Base-by-base conservation (phyloP, 2,113 vertebrate species). In the Butastur rufipennis region DNA sequence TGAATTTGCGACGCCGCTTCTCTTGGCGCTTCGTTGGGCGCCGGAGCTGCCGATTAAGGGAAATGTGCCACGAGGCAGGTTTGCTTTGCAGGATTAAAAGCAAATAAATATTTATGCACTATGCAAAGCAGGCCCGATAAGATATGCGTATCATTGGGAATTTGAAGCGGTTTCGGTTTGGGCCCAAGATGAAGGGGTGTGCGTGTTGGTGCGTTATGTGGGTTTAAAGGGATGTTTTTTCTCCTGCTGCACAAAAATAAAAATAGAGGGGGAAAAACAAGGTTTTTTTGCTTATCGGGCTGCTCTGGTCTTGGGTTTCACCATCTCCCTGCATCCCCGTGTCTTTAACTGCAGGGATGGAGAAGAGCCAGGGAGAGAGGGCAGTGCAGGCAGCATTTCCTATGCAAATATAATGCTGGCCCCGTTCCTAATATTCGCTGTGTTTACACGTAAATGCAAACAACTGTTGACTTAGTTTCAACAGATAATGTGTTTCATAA, bases 21-120 rank as follows among this genome's bases (percentile, higher is more conserved):
- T 55, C 65, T 62, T 5, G 77, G 43, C 3, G 4, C 61, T 85
- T 90, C 21, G 22, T 62, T 0, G 25, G 90, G 82, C 11, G 16
- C 88, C 61, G 7, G 88, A 74, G 72, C 71, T 90, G 88, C 89
- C 36, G 68, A 74, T 90, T 31, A 90, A 95, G 80, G 84, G 77
- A 84, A 94, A 89, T 59, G 86, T 87, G 93, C 96, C 96, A 96
- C 21, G 13, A 96, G 97, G 97, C 97, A 97, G 90, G 96, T 94
- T 95, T 97, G 95, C 95, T 96, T 95, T 95, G 95, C 97, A 94
- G 95, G 96, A 97, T 97, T 97, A 97, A 95, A 96, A 94, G 95
- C 97, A 96, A 97, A 97, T 97, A 96, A 97, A 97, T 97, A 97
- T 97, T 97, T 93, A 97, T 97, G 84, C 2, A 26, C 81, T 95